A percentile compares a stretch with the other conserved stretches of the same genome.
Evolutionary conservation across 2,888 invertebrate genomes (phyloP).

Genomic region (Willowsia nigromaculata): DNA sequence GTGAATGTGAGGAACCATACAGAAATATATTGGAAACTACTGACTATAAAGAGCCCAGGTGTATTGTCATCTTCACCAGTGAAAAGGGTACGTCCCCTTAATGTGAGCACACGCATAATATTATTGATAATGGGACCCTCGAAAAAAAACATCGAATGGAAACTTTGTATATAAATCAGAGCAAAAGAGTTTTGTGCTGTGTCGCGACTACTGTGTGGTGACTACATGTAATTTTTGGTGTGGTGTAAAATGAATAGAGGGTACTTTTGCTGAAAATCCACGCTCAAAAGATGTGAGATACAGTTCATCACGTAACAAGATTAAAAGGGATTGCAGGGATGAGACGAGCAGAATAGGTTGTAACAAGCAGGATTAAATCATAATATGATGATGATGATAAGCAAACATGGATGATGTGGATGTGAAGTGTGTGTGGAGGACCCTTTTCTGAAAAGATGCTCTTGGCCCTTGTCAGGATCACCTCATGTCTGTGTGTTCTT

Average conservation of each 20-base stretch:
- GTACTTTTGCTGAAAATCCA: background rate
- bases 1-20: background rate
- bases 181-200: background rate
- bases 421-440: background rate
- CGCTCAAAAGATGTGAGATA: background rate
- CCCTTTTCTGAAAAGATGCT: background rate
- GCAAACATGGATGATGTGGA: background rate
- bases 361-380: background rate
- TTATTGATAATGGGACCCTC: background rate
- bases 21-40: background rate
- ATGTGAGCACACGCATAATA: no score
- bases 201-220: background rate
- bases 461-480: background rate
- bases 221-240: background rate
- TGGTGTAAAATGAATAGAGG: background rate
- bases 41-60: background rate
- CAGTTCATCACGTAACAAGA: slow-evolving; percentile 34
- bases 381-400: background rate
- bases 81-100: background rate
- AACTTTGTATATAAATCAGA: background rate
- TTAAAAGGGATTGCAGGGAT: slow-evolving; percentile 19
- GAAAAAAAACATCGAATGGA: background rate
- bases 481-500: background rate
- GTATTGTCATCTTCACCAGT: background rate
- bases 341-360: background rate